Percentiles rank a stretch among this genome's conserved stretches.
phyloP scores from a whole-genome alignment of 2,797 vertebrate genomes.

The Hypotaenidia philippensis region DNA sequence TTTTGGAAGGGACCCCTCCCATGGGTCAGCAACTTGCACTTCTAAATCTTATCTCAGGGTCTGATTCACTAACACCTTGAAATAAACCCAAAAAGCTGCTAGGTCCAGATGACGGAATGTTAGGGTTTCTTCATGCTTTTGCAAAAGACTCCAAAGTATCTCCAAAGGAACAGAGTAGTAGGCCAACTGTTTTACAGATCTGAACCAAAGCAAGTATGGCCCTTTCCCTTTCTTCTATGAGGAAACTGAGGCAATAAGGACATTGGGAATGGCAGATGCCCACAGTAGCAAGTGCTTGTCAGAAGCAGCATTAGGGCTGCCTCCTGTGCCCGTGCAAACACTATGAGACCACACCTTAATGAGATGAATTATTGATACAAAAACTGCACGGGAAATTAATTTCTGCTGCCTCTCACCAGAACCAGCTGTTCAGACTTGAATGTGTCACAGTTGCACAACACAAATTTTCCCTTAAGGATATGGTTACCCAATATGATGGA shows the following conservation, averaged over 20 bases:
- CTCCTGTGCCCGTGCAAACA: neutral
- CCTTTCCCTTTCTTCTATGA: neutral
- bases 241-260: neutral
- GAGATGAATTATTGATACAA: conserved; percentile 51
- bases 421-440: conserved; percentile 57
- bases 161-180: neutral
- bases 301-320: conserved; percentile 2
- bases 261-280: neutral
- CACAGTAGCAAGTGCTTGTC: neutral
- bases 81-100: neutral
- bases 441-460: conserved; percentile 34
- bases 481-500: conserved; percentile 25
- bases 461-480: conserved; percentile 41
- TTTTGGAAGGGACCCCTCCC: neutral
- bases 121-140: neutral
- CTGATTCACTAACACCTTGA: neutral
- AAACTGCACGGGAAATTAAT: conserved; percentile 37
- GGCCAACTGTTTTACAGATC: neutral
- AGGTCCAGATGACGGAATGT: neutral
- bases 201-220: neutral
- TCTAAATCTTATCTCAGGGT: neutral
- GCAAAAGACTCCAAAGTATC: neutral
- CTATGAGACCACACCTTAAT: conserved; percentile 41
- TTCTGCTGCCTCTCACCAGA: conserved; percentile 52
- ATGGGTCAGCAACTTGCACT: neutral